Percentiles rank a stretch among this genome's conserved stretches.
These are phyloP conservation scores for Ernsta delagoae DNA, from an alignment of 2,888 invertebrate genomes.

Conservation along the genomic window DNA sequence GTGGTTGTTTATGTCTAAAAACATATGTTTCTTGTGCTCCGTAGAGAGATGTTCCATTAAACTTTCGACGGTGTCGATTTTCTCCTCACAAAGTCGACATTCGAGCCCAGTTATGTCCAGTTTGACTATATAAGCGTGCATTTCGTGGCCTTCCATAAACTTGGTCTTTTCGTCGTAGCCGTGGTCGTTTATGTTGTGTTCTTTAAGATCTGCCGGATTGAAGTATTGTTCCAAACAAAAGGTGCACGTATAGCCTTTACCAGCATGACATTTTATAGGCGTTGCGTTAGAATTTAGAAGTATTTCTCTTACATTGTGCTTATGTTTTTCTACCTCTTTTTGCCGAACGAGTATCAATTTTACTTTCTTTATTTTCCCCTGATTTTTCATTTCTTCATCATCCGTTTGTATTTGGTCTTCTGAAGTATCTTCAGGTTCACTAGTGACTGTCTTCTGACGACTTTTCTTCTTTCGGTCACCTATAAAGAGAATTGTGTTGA, in stretches of 20 bases:
- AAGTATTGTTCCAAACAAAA: slow-evolving; percentile 60
- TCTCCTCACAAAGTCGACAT: slow-evolving; percentile 45
- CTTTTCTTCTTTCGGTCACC: background rate
- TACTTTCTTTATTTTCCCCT: background rate
- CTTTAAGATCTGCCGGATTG: slow-evolving; percentile 58
- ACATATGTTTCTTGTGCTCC: slow-evolving; percentile 44
- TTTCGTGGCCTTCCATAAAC: slow-evolving; percentile 58
- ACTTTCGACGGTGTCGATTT: slow-evolving; percentile 41
- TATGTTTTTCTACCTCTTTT: slow-evolving; percentile 51
- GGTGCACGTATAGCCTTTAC: slow-evolving; percentile 61
- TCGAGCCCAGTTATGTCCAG: slow-evolving; percentile 49
- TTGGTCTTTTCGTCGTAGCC: slow-evolving; percentile 49
- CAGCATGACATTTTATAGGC: slow-evolving; percentile 60
- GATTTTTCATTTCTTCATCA: background rate
- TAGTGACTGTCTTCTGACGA: background rate
- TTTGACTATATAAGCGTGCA: slow-evolving; percentile 50
- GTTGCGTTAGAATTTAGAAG: slow-evolving; percentile 66
- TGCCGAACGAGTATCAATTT: background rate
- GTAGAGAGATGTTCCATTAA: slow-evolving; percentile 46
- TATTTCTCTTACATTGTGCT: slow-evolving; percentile 58
- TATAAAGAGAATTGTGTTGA: slow-evolving; percentile 7
- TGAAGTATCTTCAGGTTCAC: background rate
- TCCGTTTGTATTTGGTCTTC: background rate
- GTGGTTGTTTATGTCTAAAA: slow-evolving; percentile 47
- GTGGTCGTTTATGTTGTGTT: slow-evolving; percentile 56